Base-by-base conservation (phyloP, 2,888 invertebrate species). In the Celastrina argiolus region DNA sequence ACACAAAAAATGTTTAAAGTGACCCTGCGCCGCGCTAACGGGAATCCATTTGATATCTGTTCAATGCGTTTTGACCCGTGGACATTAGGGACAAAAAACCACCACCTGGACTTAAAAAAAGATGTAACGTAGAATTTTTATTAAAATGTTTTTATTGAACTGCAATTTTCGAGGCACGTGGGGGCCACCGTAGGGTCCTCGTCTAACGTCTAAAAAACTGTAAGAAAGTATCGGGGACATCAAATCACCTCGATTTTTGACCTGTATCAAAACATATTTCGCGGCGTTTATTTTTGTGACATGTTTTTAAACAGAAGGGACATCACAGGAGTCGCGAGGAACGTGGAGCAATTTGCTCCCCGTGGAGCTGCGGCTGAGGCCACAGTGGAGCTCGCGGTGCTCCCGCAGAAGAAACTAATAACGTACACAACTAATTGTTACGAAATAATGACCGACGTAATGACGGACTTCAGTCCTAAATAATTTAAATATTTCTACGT, bases 21-120 rank as follows among this genome's bases (percentile, higher is more conserved):
- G 89, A 90, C 88, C 90, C 84, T 83, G 74, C 76, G 77, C 81
- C 81, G 81, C 80, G 79, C 77, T 84, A 87, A 84, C 86, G 84
- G 85, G 84, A 84, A 82, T 83, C 82, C 81, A 81, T 83, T 82
- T 79, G 82, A 81, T 79, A 79, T 83, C 83, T 82, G 83, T 88
- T 84, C 81, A 87, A 84, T 77, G 80, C 82, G 83, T 84, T 88
- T 85, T 87, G 85, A 85, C 86, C 86, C 88, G 82, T 81, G 87
- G 88, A 84, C 87, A 85, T 80, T 74, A 75, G 77, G 77, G 75
- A 82, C 80, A 81, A 84, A 84, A 76, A 74, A 75, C 5, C 31
- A 31, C 74, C 90, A 91, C 90, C 89, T 91, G 90, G 74, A 80
- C 77, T 73, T 80, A 76, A 74, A 78, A 83, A 85, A 85, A 79